Evolutionary conservation across 2,797 vertebrate species (phyloP).

Genomic region (Premnoplex brunnescens): DNA sequence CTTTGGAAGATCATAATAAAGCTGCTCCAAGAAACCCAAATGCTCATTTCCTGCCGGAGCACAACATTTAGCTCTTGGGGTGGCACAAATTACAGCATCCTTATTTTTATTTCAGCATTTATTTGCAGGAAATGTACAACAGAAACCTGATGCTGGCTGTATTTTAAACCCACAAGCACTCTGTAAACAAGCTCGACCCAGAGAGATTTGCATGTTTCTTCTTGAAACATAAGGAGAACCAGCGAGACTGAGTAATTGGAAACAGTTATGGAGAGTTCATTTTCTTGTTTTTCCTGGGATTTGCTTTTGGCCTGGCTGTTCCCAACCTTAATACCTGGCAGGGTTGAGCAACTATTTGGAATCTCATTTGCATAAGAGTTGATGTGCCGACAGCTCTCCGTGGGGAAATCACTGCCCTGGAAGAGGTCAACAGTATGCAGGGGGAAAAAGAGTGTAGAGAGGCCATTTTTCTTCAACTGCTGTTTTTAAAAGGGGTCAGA

Average conservation of each 20-base stretch:
- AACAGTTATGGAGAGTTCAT: constrained; percentile 4
- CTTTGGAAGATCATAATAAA: background rate
- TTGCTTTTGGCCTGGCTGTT: constrained; percentile 9
- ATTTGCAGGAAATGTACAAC: constrained; percentile 31
- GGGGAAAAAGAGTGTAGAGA: background rate
- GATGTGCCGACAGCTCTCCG: background rate
- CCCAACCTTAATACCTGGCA: constrained; percentile 33
- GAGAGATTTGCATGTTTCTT: background rate
- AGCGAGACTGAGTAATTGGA: background rate
- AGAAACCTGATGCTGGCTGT: constrained; percentile 11
- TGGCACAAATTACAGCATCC: constrained; percentile 46
- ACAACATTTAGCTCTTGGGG: background rate
- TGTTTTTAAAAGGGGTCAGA: constrained; percentile 21
- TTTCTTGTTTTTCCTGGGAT: constrained; percentile 22
- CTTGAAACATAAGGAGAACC: constrained; percentile 21
- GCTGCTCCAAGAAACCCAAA: constrained; percentile 23
- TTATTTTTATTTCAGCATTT: constrained; percentile 50
- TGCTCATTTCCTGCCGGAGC: constrained; percentile 39
- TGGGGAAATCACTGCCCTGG: background rate
- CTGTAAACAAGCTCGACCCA: constrained; percentile 12
- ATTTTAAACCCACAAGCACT: constrained; percentile 18
- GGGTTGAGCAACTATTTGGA: background rate
- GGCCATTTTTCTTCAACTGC: background rate
- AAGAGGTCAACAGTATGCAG: background rate
- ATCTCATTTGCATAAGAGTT: background rate